phyloP scores from a whole-genome alignment of 2,113 vertebrate genomes.

The Corvus hawaiiensis region DNA sequence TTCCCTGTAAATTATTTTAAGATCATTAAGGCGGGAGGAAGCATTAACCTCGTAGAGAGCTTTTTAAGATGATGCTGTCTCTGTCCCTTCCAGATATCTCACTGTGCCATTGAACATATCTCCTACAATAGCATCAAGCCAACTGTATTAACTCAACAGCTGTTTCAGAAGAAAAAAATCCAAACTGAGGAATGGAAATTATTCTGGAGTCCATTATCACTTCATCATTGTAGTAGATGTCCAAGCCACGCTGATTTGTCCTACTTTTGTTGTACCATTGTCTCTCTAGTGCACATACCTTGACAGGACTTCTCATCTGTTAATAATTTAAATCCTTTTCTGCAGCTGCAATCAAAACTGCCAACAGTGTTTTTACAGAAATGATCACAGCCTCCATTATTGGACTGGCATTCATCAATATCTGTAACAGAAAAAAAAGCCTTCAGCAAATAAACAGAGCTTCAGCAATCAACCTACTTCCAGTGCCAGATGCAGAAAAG shows the following conservation, averaged over 20 bases:
- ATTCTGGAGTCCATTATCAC: slow-evolving; percentile 40
- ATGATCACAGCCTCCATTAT: slow-evolving; percentile 92
- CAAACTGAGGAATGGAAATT: not conserved
- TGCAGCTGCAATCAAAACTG: slow-evolving; percentile 98
- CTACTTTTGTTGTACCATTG: not conserved
- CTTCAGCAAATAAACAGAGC: slow-evolving; percentile 9
- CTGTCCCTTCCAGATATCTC: not conserved
- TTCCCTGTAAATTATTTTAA: not conserved
- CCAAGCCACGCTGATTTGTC: slow-evolving; percentile 20
- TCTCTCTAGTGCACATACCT: slow-evolving; percentile 75
- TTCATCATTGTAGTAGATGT: slow-evolving; percentile 21
- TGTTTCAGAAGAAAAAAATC: not conserved
- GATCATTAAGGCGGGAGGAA: not conserved
- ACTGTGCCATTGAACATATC: not conserved
- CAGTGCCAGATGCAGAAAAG: not conserved
- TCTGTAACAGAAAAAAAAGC: slow-evolving; percentile 71
- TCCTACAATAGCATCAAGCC: not conserved
- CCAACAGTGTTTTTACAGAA: slow-evolving; percentile 97
- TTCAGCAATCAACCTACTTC: not conserved
- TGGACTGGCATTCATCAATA: slow-evolving; percentile 91
- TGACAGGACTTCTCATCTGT: slow-evolving; percentile 96
- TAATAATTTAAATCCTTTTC: slow-evolving; percentile 94
- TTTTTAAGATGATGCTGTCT: not conserved
- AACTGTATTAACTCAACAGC: slow-evolving; percentile 4
- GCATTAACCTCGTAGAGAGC: not conserved